phyloP scores from a whole-genome alignment of 2,113 vertebrate species.

The Sinocyclocheilus anophthalmus region DNA sequence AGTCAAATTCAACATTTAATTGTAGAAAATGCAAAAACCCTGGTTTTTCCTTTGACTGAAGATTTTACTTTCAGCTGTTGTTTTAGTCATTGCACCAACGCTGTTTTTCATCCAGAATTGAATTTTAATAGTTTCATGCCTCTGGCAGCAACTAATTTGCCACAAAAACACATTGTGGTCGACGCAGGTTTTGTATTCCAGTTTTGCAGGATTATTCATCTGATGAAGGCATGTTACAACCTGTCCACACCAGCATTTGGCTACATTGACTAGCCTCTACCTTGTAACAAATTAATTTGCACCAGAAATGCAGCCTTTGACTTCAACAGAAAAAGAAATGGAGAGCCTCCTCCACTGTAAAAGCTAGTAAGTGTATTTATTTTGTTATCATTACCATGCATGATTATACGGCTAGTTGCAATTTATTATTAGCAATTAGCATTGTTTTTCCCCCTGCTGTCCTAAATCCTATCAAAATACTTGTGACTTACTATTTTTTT shows the following conservation, averaged over 20 bases:
- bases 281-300: background rate
- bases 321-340: background rate
- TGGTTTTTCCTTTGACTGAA: background rate
- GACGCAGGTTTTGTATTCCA: background rate
- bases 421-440: background rate
- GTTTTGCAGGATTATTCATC: background rate
- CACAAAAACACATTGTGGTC: background rate
- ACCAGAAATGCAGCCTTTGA: background rate
- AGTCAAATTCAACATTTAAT: conserved; percentile 60
- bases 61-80: background rate
- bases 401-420: background rate
- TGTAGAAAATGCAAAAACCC: conserved; percentile 28
- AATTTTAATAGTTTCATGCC: background rate
- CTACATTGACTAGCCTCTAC: background rate
- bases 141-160: background rate
- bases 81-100: background rate
- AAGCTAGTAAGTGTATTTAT: background rate
- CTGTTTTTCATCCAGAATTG: background rate
- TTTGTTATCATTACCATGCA: background rate
- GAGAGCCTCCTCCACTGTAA: background rate
- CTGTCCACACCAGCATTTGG: background rate
- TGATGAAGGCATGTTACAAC: background rate
- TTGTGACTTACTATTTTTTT: background rate
- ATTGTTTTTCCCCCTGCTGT: background rate
- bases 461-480: background rate